Evolutionary conservation across 2,888 invertebrate genomes (phyloP).

Genomic region (Parnassius mnemosyne): DNA sequence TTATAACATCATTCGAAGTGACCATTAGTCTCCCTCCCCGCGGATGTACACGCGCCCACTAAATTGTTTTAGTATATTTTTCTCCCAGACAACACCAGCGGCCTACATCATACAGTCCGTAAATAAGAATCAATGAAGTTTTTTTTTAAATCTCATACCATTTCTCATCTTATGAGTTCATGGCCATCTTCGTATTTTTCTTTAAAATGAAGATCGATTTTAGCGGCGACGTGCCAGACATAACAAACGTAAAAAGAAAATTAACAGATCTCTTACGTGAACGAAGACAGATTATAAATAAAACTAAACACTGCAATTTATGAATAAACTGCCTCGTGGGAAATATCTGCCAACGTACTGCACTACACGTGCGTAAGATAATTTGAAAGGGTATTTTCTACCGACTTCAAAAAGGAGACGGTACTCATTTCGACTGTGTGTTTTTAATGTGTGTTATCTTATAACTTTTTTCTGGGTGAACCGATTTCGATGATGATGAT

Average conservation of each 20-base stretch:
- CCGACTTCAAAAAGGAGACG: no score
- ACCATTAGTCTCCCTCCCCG: no score
- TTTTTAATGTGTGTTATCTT: no score
- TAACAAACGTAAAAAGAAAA: conserved; percentile 6
- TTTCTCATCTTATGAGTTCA: conserved; percentile 12
- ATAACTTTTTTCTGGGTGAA: no score
- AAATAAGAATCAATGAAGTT: no score
- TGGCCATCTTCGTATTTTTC: conserved; percentile 9
- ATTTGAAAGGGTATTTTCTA: not conserved
- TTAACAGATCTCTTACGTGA: conserved; percentile 9
- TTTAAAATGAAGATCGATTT: conserved; percentile 11
- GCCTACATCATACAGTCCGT: no score
- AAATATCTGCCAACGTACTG: conserved; percentile 3
- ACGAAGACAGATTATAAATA: conserved; percentile 8
- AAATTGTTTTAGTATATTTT: no score
- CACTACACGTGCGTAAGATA: not conserved
- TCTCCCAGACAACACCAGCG: no score
- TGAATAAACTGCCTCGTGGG: conserved; percentile 6
- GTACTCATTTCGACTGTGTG: no score
- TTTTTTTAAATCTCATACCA: not conserved
- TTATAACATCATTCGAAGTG: no score
- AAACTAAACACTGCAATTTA: not conserved
- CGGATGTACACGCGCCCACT: no score
- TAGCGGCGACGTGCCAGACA: conserved; percentile 20
- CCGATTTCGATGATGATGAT: no score